These are phyloP conservation scores for Sebastes alutus DNA, from an alignment of 2,797 vertebrate species.

Conservation along the genomic window DNA sequence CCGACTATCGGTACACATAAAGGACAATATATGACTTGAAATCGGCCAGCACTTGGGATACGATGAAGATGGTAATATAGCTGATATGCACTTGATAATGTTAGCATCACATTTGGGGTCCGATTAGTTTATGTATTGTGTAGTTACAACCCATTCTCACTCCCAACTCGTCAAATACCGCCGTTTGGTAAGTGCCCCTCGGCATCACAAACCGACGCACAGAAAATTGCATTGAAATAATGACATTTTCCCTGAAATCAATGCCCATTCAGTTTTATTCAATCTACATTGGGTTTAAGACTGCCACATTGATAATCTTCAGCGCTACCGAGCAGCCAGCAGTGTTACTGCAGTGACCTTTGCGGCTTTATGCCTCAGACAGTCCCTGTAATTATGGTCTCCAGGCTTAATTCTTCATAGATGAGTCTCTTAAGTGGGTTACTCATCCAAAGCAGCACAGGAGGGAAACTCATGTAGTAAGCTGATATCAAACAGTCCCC, in stretches of 20 bases:
- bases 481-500: neutral
- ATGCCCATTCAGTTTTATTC: neutral
- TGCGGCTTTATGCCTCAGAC: neutral
- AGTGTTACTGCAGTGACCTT: neutral
- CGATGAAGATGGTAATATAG: no score
- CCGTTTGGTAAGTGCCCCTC: no score
- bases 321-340: neutral
- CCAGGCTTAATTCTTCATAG: neutral
- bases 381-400: neutral
- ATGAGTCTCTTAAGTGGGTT: neutral
- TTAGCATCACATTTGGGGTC: no score
- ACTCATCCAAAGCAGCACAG: neutral
- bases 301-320: neutral
- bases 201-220: no score
- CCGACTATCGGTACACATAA: no score
- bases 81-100: no score
- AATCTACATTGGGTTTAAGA: neutral
- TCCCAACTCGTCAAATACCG: no score
- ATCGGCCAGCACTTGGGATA: no score
- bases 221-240: neutral
- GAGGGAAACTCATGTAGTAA: neutral
- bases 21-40: no score
- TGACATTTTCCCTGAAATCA: neutral
- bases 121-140: no score
- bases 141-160: no score